Evolutionary conservation across 2,888 invertebrate species (phyloP).

Genomic region (Nomada flava): DNA sequence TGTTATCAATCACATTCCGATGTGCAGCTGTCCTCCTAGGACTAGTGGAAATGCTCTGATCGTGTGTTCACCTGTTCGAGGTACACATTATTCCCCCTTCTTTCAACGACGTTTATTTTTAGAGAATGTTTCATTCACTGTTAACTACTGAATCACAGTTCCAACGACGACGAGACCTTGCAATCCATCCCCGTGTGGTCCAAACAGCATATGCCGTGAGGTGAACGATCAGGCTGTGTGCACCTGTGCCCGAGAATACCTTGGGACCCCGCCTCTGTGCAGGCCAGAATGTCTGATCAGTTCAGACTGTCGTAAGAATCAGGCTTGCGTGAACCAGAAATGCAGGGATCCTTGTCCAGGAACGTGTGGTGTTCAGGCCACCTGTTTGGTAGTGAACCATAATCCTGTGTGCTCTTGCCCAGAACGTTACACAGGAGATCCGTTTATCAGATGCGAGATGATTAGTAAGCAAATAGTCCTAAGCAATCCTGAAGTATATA

Average conservation of each 20-base stretch:
- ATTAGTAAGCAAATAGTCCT: slow-evolving; percentile 42
- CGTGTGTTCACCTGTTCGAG: slow-evolving; percentile 86
- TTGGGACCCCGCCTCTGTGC: slow-evolving; percentile 90
- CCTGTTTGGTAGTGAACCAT: slow-evolving; percentile 93
- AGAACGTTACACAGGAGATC: slow-evolving; percentile 90
- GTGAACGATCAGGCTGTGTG: slow-evolving; percentile 88
- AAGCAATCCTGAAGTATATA: neutral
- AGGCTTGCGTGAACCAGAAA: slow-evolving; percentile 91
- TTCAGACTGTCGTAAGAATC: slow-evolving; percentile 90
- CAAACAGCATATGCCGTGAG: slow-evolving; percentile 89
- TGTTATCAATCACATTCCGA: slow-evolving; percentile 87
- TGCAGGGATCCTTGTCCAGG: slow-evolving; percentile 93
- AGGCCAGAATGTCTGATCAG: slow-evolving; percentile 93
- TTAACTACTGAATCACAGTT: slow-evolving; percentile 69
- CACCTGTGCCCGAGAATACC: slow-evolving; percentile 90
- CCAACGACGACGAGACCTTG: slow-evolving; percentile 88
- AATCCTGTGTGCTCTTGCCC: slow-evolving; percentile 94
- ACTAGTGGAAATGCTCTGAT: slow-evolving; percentile 90
- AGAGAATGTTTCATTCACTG: neutral
- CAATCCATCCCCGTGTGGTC: slow-evolving; percentile 91
- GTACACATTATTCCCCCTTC: slow-evolving; percentile 74
- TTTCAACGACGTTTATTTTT: neutral
- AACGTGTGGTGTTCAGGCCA: slow-evolving; percentile 91
- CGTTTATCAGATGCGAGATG: slow-evolving; percentile 88
- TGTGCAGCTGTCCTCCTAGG: slow-evolving; percentile 87